Base-by-base conservation (phyloP, 2,797 vertebrate genomes). In the Spea hammondii region DNA sequence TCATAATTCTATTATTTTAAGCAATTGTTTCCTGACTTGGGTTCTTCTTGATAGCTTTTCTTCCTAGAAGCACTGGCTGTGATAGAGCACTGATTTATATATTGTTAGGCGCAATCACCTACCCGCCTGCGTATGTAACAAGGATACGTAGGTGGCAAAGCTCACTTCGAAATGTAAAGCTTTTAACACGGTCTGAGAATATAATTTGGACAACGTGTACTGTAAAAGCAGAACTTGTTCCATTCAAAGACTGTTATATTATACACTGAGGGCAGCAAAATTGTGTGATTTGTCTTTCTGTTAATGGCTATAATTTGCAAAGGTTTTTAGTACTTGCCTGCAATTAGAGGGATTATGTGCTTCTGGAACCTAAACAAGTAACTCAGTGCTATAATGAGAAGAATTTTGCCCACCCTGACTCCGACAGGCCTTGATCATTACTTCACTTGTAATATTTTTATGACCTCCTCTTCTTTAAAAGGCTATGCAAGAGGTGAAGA, bases 381-480 rank as follows among this genome's bases (percentile, higher is more conserved):
- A 60, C 12, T 46, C 9, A 10, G 48, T 54, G 62, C 53, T 75
- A 62, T 45, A 60, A 69, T 4, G 32, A 32, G 32, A 11, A 68
- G 53, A 77, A 60, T 17, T 62, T 44, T 62, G 46, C 55, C 51
- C 44, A 49, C 48, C 14, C 32, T 32, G 32, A 32, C 32, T 32
- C 32, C 69, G 47, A 65, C 76, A n/a, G 44, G 67, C 11, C 48
- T 60, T 9, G 46, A n/a, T 70, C 55, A 70, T 70, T 17, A 59
- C 67, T 64, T 77, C 57, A 70, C 57, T 70, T 44, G 50, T 62
- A 48, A 70, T 53, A 44, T 51, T 70, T 64, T 70, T 70, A 44
- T 51, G 14, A 51, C 44, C 17, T 64, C n/a, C 76, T 53, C 14
- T 77, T 70, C 32, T 32, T 54, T 70, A 64, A 70, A 64, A 75